Evolutionary conservation across 1,140 invertebrate genomes (phyloP), one percentile per base, ranked within the genome.

Genomic region (Meloidogyne chitwoodi): DNA sequence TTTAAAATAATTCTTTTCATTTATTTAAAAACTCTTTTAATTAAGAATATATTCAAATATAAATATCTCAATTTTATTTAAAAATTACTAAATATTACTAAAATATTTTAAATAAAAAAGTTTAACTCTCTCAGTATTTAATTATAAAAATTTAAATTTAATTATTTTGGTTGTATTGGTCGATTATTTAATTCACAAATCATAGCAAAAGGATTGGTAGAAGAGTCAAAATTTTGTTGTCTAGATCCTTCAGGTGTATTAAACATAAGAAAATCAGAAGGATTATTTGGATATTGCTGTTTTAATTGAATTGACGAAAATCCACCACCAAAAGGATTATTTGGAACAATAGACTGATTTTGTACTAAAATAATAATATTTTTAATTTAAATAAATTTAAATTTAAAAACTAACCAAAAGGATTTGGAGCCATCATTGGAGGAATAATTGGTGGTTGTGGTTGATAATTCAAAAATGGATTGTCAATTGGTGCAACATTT

Each of bases 131-230:
- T n/a, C n/a, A n/a, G n/a, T n/a, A n/a, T n/a, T n/a, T n/a, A n/a
- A n/a, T n/a, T n/a, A n/a, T n/a, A n/a, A n/a, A n/a, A n/a, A n/a
- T n/a, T n/a, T n/a, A n/a, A n/a, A n/a, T n/a, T n/a, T n/a, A n/a
- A n/a, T n/a, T n/a, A n/a, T n/a, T n/a, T n/a, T n/a, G n/a, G 10
- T 73, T 48, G 71, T 73, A 63, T 44, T 22, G 56, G 11, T 73
- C 56, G 41, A 38, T 63, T 73, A 64, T 73, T 73, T 24, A 73
- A 34, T 34, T 73, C 71, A 34, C 56, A 56, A 12, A 73, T 56
- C 24, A 73, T 73, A 11, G 77, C 77, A 38, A 78, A 78, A 14
- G 77, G 77, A 78, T 78, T 78, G 14, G 75, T 75, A 14, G 77
- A 56, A 14, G 77, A 56, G 56, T 78, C 77, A 24, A 74, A 44